Percentiles rank a stretch among this genome's conserved stretches.
Evolutionary conservation across 2,797 vertebrate species (phyloP).

Genomic region (Momotus momota): DNA sequence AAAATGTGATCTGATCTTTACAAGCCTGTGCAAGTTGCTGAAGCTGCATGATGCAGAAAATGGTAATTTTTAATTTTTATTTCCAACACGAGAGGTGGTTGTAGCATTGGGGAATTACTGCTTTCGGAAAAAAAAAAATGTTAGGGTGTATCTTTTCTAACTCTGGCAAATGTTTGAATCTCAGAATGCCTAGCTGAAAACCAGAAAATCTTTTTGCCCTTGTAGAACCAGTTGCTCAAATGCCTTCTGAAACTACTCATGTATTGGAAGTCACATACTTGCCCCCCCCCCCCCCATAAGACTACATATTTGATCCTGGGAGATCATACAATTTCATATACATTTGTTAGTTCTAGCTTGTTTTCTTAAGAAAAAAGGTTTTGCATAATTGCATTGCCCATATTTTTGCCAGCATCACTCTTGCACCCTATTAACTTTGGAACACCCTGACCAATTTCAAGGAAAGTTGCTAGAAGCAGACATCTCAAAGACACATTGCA

Average conservation of each 20-base stretch:
- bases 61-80: background rate
- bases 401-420: background rate
- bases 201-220: background rate
- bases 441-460: background rate
- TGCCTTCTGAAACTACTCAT: background rate
- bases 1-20: background rate
- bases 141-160: background rate
- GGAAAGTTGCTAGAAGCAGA: background rate
- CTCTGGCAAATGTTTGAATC: background rate
- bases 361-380: constrained; percentile 5
- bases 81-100: background rate
- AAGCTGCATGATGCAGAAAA: background rate
- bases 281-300: background rate
- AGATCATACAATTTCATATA: background rate
- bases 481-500: background rate
- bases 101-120: background rate
- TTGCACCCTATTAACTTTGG: background rate
- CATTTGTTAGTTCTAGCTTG: background rate
- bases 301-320: background rate
- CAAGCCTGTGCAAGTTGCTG: background rate
- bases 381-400: background rate
- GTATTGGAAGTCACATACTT: background rate
- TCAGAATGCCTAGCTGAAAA: background rate
- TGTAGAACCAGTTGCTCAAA: background rate
- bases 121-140: background rate